Percentiles rank a stretch among this genome's conserved stretches.
Evolutionary conservation across 2,113 vertebrate species (phyloP).

Genomic region (Choloepus hoffmanni): DNA sequence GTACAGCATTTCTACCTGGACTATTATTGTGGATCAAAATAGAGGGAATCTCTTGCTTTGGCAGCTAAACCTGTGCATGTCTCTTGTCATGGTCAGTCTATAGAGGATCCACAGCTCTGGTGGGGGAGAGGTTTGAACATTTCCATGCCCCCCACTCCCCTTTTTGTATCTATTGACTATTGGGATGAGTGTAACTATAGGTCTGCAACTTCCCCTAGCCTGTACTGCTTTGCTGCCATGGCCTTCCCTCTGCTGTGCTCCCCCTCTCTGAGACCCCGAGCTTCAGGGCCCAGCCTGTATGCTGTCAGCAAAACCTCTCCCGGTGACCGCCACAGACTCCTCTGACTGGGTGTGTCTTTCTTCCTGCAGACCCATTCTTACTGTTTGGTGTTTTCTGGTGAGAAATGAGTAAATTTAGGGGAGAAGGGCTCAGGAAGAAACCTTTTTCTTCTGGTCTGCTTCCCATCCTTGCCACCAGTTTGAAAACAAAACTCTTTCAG

Average conservation of each 20-base stretch:
- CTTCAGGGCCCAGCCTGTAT: too few relatives aligned
- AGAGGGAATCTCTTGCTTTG: background rate
- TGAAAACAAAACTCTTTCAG: background rate
- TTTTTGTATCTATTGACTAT: background rate
- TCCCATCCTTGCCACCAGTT: background rate
- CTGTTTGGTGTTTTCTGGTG: background rate
- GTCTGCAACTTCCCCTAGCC: background rate
- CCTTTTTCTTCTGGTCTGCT: background rate
- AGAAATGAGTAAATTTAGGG: background rate
- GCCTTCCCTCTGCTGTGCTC: background rate
- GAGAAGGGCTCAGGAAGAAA: background rate
- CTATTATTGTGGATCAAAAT: accelerated
- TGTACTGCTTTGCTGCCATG: too few relatives aligned
- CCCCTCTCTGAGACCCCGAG: too few relatives aligned
- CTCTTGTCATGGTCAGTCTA: background rate
- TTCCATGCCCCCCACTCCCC: background rate
- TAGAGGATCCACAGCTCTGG: too few relatives aligned
- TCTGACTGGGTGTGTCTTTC: too few relatives aligned
- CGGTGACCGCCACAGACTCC: background rate
- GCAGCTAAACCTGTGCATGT: accelerated
- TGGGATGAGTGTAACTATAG: background rate
- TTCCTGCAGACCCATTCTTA: background rate
- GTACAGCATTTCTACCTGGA: background rate
- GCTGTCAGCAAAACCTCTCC: background rate
- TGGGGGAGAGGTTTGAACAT: background rate